Base-by-base conservation (phyloP, 1,140 invertebrate species). In the Pantala flavescens region DNA sequence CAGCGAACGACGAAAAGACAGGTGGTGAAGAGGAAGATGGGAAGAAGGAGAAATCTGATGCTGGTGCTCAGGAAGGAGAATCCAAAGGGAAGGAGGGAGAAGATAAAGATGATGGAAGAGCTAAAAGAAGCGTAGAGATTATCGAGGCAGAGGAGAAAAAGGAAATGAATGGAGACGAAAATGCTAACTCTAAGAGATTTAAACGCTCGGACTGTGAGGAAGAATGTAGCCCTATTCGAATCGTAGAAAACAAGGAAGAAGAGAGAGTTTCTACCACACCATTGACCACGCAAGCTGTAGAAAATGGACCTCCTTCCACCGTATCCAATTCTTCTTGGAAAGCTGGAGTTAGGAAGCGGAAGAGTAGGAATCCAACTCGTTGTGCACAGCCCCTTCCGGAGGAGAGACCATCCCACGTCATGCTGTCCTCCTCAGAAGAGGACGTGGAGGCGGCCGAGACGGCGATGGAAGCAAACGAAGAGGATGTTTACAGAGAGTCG, bases 331-430 rank as follows among this genome's bases (percentile, higher is more conserved):
- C 49, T 5, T 63, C 49, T 63, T 63, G 49, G 49, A 63, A 63
- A 21, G 49, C 49, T 12, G 80, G 79, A 23, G 80, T 81, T 12
- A 77, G 95, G 71, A 96, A 97, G 83, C 85, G 96, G 72, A 98
- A 98, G 83, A 96, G 91, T 78, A 90, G 94, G 78, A 96, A 97
- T 82, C 96, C 95, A 0, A 95, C 92, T 0, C 87, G 94, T 75
- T 93, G 91, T 80, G 89, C 92, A 1, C 82, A 83, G 43, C 76
- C 75, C 28, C 75, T 78, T 70, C 23, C 23, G 23, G 76, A 74
- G 21, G 43, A 71, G 21, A 70, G 24, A 43, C 24, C 23, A 16
- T 63, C 49, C 14, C 28, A 74, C 7, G 72, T 36, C 7, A 11
- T 72, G 23, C 10, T 24, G 36, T 21, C 24, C 28, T 24, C 73